Base-by-base conservation (phyloP, 1,140 invertebrate genomes). In the Lepidotrigona ventralis region DNA sequence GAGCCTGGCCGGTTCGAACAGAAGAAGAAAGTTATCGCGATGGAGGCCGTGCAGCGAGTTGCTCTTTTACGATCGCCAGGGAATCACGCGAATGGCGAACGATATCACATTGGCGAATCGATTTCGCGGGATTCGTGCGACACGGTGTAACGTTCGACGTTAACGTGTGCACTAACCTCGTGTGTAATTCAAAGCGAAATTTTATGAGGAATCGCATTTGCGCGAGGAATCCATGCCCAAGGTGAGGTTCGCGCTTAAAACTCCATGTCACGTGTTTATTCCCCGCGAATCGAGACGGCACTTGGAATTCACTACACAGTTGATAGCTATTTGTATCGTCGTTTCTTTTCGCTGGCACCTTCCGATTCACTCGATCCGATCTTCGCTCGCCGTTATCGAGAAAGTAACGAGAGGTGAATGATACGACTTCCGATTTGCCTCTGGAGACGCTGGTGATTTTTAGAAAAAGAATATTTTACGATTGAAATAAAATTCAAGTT, bases 131-230 rank as follows among this genome's bases (percentile, higher is more conserved):
- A 60, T 46, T 51, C 58, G 21, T 19, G 1, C 46, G 58, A 29
- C 56, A 64, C 58, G 39, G 17, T 58, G 60, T 77, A 77, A 77
- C 17, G 46, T 77, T 33, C 64, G 46, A 51, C 26, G 64, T 56
- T 64, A n/a, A 51, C 26, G 64, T 53, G 60, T 66, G 5, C n/a
- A 53, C 21, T 64, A 64, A 51, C 60, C 58, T 2, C 39, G 39
- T 46, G 46, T 77, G 64, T n/a, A 70, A 69, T 70, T 79, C 39
- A 58, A 79, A 17, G 64, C 77, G 23, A 56, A 70, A 54, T 78
- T 78, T 78, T 78, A 78, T 26, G 76, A 33, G 33, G 33, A 3
- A 78, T 60, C 23, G 12, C 23, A 23, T 56, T 56, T 69, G 63
- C 63, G 5, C 51, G 23, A 60, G 12, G 23, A n/a, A 60, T 60